phyloP scores from a whole-genome alignment of 2,888 invertebrate genomes.

The Hydriomena furcata region DNA sequence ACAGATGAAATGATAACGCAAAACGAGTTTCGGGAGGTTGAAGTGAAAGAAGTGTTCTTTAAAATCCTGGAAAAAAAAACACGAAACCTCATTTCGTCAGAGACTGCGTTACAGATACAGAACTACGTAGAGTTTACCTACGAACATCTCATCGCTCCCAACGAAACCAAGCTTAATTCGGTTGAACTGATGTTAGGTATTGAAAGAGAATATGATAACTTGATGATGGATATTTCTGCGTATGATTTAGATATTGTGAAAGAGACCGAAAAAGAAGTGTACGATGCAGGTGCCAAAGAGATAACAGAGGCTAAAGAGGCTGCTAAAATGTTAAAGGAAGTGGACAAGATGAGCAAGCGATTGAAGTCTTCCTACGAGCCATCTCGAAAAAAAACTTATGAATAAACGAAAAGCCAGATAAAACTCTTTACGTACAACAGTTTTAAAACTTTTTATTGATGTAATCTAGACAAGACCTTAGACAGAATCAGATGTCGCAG shows the following conservation, averaged over 20 bases:
- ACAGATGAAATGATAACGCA: constrained; percentile 57
- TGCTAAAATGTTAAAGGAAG: constrained; percentile 64
- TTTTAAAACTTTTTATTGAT: not conserved
- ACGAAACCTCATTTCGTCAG: constrained; percentile 81
- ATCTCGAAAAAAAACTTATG: constrained; percentile 43
- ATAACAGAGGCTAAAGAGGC: constrained; percentile 66
- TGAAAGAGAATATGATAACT: constrained; percentile 77
- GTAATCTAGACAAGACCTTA: not conserved
- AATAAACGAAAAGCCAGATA: constrained; percentile 9
- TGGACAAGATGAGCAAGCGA: constrained; percentile 68
- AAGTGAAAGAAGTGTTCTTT: constrained; percentile 66
- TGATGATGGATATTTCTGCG: constrained; percentile 67
- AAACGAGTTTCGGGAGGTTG: constrained; percentile 60
- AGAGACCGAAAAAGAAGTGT: constrained; percentile 66
- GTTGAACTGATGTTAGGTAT: constrained; percentile 85
- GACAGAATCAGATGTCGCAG: not conserved
- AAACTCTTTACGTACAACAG: not conserved
- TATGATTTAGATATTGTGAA: constrained; percentile 66
- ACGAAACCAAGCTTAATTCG: constrained; percentile 83
- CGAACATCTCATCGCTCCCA: constrained; percentile 84
- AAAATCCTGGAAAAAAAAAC: constrained; percentile 71
- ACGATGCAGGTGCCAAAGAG: constrained; percentile 57
- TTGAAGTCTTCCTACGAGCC: constrained; percentile 69
- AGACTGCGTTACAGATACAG: constrained; percentile 83
- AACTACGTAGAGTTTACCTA: constrained; percentile 87